phyloP scores from a whole-genome alignment of 2,113 vertebrate genomes.

The Nymphicus hollandicus region DNA sequence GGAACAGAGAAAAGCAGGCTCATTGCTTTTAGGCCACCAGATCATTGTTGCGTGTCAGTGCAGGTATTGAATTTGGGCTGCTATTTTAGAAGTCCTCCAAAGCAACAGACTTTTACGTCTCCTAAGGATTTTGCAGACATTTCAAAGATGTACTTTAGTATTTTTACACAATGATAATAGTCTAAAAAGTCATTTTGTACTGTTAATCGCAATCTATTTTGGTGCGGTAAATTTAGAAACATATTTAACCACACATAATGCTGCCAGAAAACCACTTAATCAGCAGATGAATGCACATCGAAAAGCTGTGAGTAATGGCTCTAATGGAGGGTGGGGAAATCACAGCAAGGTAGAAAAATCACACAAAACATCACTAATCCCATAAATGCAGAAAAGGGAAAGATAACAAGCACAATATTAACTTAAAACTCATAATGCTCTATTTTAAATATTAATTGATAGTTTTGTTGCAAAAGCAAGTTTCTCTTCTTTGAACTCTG shows the following conservation, averaged over 20 bases:
- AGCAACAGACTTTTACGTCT: not conserved
- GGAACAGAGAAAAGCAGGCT: not conserved
- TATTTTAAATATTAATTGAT: not conserved
- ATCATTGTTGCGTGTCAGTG: not conserved
- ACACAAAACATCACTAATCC: not conserved
- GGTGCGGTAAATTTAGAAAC: not conserved
- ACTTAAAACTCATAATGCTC: not conserved
- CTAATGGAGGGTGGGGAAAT: not conserved
- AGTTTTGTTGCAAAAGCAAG: not conserved
- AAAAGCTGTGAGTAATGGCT: not conserved
- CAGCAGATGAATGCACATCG: not conserved
- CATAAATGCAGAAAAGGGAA: not conserved
- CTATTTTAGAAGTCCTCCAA: not conserved
- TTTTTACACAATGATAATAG: not conserved
- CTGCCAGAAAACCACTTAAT: not conserved
- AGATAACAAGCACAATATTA: not conserved
- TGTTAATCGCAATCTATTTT: not conserved
- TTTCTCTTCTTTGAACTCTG: not conserved
- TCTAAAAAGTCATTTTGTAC: not conserved
- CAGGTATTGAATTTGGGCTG: not conserved
- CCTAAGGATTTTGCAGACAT: not conserved
- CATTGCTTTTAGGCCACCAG: not conserved
- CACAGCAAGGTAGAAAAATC: not conserved
- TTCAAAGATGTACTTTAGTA: not conserved
- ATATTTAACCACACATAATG: not conserved